These are phyloP conservation scores for Schizopygopsis pylzovi DNA, from an alignment of 2,797 vertebrate species.

Conservation along the genomic window DNA sequence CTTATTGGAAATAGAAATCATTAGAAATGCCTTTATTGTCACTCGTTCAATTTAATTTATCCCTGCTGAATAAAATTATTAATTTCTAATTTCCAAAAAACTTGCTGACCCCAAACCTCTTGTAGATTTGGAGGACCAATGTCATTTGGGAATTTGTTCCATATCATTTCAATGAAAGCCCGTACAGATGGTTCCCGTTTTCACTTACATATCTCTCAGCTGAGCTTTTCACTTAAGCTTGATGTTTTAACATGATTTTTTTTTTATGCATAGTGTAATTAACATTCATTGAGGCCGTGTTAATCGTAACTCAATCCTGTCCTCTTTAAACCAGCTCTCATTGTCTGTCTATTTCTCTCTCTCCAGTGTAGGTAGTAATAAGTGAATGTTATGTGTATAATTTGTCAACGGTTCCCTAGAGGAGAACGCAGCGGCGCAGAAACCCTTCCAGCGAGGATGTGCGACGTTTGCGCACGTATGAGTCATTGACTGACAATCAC, in stretches of 20 bases:
- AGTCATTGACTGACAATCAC: conserved; percentile 38
- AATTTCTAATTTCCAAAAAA: background rate
- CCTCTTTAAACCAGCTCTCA: conserved; percentile 20
- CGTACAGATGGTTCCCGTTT: background rate
- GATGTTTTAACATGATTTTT: conserved; percentile 29
- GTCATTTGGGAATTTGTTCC: background rate
- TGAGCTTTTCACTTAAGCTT: background rate
- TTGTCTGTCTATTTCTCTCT: conserved; percentile 18
- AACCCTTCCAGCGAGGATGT: conserved; percentile 22
- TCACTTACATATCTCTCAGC: background rate
- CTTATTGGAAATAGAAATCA: background rate
- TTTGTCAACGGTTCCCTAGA: conserved; percentile 43
- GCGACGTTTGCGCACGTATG: conserved; percentile 13
- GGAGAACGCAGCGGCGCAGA: background rate
- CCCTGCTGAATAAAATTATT: background rate
- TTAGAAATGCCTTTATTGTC: too few species aligned
- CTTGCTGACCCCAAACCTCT: background rate
- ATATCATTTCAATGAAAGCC: conserved; percentile 15
- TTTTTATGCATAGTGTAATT: conserved; percentile 18
- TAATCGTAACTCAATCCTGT: conserved; percentile 31
- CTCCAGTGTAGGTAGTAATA: conserved; percentile 12
- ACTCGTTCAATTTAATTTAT: background rate
- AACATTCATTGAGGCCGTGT: conserved; percentile 10
- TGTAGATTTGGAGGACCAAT: background rate
- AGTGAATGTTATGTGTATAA: conserved; percentile 34